Evolutionary conservation across 2,797 vertebrate species (phyloP), one percentile per base, ranked within the genome.

Genomic region (Fundulus diaphanus): DNA sequence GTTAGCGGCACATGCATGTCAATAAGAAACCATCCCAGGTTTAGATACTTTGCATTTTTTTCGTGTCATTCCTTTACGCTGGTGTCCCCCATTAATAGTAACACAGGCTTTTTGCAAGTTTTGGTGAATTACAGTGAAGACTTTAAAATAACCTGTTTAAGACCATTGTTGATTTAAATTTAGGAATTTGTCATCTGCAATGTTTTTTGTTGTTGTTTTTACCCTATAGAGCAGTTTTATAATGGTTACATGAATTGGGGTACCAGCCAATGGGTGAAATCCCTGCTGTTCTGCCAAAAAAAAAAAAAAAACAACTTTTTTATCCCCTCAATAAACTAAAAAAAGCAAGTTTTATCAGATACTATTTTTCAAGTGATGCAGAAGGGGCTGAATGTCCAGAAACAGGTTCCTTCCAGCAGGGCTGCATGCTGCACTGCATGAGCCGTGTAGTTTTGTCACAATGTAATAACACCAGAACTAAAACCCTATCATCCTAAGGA

Each of bases 61-160:
- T 56, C 82, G 59, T 88, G 88, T 91, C 87, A 59, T 89, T 88
- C 15, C 46, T 48, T 68, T 87, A 87, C 80, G 75, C 75, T n/a
- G 15, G 67, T 75, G 74, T 85, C 81, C 74, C 81, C 83, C 80
- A 79, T 61, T 86, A 48, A 48, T 18, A 48, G 9, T 42, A 48
- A 48, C 15, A 48, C 15, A 48, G 15, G 46, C 13, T 24, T 51
- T 51, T 24, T 63, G 33, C 3, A 63, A 37, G 59, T 63, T 37
- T 40, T 8, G 13, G 54, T 74, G 24, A 63, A 9, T 37, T 63
- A n/a, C 11, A 24, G 22, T 40, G n/a, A 63, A 35, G 11, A 24
- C 35, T 65, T 65, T 63, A 37, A 1, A 37, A 11, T 35, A 65
- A n/a, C 35, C n/a, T 40, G 24, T 6, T 65, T 0, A 35, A 63